phyloP scores from a whole-genome alignment of 2,888 invertebrate genomes.

The Lepidochitona cinerea region DNA sequence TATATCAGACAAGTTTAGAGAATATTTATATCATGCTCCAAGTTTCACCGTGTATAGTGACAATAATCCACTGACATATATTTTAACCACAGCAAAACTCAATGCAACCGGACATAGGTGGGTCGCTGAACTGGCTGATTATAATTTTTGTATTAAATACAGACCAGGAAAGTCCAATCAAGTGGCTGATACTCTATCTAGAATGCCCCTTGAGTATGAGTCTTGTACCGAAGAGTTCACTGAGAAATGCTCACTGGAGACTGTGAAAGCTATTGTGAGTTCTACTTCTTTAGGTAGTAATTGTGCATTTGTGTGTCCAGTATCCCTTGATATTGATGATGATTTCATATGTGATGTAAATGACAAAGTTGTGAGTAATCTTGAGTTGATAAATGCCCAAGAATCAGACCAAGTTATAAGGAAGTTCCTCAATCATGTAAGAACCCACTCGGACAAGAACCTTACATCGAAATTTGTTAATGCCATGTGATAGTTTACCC shows the following conservation, averaged over 20 bases:
- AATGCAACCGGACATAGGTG: constrained; percentile 24
- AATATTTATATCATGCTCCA: constrained; percentile 9
- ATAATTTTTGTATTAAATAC: constrained; percentile 11
- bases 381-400: not conserved
- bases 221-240: not conserved
- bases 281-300: no score
- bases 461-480: constrained; percentile 12
- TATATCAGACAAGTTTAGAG: no score
- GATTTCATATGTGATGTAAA: no score
- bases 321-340: no score
- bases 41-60: not conserved
- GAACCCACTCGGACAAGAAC: not conserved
- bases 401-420: not conserved
- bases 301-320: no score
- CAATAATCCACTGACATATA: constrained; percentile 21
- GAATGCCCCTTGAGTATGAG: not conserved
- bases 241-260: not conserved
- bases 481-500: constrained; percentile 9
- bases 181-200: constrained; percentile 19
- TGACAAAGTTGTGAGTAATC: no score
- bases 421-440: not conserved
- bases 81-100: constrained; percentile 19
- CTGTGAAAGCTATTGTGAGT: not conserved
- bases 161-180: constrained; percentile 9
- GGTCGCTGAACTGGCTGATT: constrained; percentile 16